Conservation (phyloP, 2,797 vertebrate genomes). For the Pipistrellus kuhlii region DNA sequence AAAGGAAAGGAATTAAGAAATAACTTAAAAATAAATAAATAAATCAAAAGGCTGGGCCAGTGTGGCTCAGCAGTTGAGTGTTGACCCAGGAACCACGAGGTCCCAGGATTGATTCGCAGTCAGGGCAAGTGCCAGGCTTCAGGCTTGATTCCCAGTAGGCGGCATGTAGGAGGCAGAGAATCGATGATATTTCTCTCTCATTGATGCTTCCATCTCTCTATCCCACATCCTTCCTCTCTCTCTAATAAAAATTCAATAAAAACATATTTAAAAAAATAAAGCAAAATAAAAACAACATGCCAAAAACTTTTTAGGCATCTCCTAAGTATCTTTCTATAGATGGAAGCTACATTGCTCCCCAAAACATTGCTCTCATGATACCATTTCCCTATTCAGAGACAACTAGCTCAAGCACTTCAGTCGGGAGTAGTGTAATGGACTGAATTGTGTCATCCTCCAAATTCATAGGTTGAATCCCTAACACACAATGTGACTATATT, state of each 20-base stretch:
- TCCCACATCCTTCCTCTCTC: no score
- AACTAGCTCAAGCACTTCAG: background rate
- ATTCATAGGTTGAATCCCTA: background rate
- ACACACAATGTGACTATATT: background rate
- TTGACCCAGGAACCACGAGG: no score
- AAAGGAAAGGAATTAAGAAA: background rate
- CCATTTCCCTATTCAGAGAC: background rate
- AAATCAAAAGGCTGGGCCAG: background rate
- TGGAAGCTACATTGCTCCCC: background rate
- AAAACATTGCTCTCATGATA: background rate
- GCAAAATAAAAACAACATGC: background rate
- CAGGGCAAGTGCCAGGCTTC: no score
- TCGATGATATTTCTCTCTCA: no score
- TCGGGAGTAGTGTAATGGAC: background rate
- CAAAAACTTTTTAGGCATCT: constrained; percentile 15
- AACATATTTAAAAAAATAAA: background rate
- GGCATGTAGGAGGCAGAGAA: no score
- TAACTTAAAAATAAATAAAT: background rate
- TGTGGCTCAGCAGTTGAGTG: no score
- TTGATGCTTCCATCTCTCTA: no score
- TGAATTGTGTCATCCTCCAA: background rate
- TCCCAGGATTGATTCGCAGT: no score
- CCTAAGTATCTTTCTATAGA: background rate
- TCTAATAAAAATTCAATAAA: background rate
- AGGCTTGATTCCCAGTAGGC: no score